Conservation (phyloP, 2,888 invertebrate species). For the Uloborus plumipes region DNA sequence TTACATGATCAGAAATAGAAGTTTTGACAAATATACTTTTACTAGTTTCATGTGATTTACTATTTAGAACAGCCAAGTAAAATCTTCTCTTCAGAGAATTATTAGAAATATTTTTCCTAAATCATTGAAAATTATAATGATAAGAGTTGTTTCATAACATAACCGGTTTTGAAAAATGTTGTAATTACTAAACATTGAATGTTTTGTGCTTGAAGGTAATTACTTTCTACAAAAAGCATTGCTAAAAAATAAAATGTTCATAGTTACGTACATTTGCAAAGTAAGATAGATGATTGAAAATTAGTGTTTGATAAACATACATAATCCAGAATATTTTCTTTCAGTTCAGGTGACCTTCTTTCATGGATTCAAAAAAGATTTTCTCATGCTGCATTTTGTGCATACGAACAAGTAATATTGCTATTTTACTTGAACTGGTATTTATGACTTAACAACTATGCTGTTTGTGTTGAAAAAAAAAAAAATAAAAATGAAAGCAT, state of each 20-base stretch:
- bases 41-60: no score
- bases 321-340: neutral
- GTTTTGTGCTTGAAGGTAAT: no score
- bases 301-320: constrained; percentile 49
- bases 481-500: no score
- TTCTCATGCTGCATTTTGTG: constrained; percentile 71
- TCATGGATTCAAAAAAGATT: constrained; percentile 72
- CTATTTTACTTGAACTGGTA: neutral
- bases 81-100: no score
- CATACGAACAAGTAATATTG: constrained; percentile 72
- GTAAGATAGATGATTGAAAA: neutral
- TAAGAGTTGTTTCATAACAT: no score
- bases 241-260: neutral
- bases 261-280: neutral
- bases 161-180: no score
- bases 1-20: neutral
- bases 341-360: constrained; percentile 71
- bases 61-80: no score
- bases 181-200: neutral
- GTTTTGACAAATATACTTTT: no score
- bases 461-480: no score
- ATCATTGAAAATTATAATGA: no score
- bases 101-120: no score
- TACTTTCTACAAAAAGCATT: neutral
- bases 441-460: neutral